Evolutionary conservation across 2,797 vertebrate species (phyloP).

Genomic region (Sebastes cheni): DNA sequence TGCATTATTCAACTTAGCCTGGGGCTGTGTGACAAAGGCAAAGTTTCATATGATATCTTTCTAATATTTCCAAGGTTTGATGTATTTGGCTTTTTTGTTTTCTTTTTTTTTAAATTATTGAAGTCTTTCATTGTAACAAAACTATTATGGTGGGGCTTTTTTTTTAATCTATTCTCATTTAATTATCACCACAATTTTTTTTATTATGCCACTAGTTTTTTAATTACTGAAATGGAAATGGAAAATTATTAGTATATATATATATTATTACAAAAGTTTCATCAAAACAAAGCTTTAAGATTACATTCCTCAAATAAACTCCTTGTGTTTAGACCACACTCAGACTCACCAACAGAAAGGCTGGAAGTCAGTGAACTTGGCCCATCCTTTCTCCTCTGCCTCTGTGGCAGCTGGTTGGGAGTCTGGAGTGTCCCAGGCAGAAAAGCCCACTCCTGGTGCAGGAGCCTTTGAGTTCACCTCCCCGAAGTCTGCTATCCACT

Average conservation of each 20-base stretch:
- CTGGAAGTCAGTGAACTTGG: conserved; percentile 92
- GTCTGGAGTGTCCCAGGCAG: conserved; percentile 74
- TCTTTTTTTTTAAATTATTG: neutral
- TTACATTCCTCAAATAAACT: neutral
- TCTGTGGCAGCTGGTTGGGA: conserved; percentile 66
- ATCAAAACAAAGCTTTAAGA: neutral
- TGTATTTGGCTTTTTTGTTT: neutral
- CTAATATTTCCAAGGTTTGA: neutral
- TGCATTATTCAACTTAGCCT: neutral
- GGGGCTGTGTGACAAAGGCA: neutral
- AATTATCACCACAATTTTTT: neutral
- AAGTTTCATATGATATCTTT: neutral
- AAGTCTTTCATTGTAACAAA: neutral
- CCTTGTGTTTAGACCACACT: neutral
- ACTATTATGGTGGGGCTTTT: neutral
- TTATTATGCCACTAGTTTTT: neutral
- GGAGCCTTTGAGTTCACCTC: conserved; percentile 81
- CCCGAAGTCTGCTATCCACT: conserved; percentile 86
- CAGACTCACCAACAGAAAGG: conserved; percentile 90
- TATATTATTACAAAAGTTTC: neutral
- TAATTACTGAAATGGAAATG: neutral
- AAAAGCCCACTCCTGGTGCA: conserved; percentile 65
- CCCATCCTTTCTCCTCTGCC: conserved; percentile 90
- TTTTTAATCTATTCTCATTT: neutral
- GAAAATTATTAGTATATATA: neutral